These are phyloP conservation scores for Amphiprion clarkii DNA, from an alignment of 2,797 vertebrate species.

Conservation along the genomic window DNA sequence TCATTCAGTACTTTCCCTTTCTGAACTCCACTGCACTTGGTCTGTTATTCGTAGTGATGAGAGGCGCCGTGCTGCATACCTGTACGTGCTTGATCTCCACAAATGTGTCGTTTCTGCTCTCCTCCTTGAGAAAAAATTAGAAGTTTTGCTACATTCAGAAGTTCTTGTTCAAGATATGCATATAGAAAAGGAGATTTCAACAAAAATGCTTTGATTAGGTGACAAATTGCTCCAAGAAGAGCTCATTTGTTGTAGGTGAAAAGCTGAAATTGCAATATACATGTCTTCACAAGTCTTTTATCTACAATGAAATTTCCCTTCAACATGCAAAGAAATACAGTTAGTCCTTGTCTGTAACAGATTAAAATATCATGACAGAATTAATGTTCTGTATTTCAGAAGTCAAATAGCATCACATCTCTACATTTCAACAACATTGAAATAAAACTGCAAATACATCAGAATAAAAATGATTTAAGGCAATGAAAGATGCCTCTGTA, in stretches of 20 bases:
- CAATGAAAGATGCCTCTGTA: not conserved
- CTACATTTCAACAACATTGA: not conserved
- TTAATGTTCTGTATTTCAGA: not conserved
- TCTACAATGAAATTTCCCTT: not conserved
- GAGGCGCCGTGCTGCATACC: not conserved
- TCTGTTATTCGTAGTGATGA: not conserved
- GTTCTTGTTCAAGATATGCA: not conserved
- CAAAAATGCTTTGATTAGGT: too few relatives aligned
- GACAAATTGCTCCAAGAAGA: too few relatives aligned
- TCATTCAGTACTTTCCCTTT: slow-evolving; percentile 50
- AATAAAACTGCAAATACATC: not conserved
- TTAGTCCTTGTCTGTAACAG: too few relatives aligned
- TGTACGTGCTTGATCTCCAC: not conserved
- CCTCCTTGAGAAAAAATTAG: not conserved
- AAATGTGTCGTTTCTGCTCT: not conserved
- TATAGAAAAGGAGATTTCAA: not conserved
- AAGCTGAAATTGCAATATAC: not conserved
- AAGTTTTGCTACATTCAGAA: not conserved
- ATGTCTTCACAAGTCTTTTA: not conserved
- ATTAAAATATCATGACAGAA: not conserved
- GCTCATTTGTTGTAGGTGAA: not conserved
- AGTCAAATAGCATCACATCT: not conserved
- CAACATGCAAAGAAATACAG: not conserved
- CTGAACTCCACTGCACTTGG: not conserved
- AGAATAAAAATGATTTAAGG: not conserved